Conservation (phyloP, 2,888 invertebrate species). For the Ernsta delagoae region DNA sequence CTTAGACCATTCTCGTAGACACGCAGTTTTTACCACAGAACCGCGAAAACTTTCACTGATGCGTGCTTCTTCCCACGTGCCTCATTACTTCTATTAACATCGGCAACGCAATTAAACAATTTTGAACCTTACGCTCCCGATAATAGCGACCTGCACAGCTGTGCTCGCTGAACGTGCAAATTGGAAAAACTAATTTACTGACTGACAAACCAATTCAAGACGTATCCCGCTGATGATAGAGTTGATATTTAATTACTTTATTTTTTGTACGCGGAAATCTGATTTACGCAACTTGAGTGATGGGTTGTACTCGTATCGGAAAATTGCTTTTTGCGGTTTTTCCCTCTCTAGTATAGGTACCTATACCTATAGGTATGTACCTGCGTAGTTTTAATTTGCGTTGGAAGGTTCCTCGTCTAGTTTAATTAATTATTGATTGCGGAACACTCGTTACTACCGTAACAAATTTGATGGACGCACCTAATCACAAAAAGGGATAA, state of each 20-base stretch:
- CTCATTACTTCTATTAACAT: constrained; percentile 39
- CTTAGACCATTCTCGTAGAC: constrained; percentile 37
- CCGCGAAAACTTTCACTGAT: constrained; percentile 54
- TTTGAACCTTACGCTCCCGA: constrained; percentile 14
- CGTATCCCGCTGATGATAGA: constrained; percentile 4
- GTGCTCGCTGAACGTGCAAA: constrained; percentile 18
- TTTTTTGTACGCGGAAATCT: constrained; percentile 17
- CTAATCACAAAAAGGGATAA: too few species aligned
- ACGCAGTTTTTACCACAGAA: constrained; percentile 49
- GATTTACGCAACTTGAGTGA: constrained; percentile 31
- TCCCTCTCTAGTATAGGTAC: background rate
- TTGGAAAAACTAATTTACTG: constrained; percentile 21
- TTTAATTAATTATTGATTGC: too few species aligned
- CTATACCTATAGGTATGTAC: too few species aligned
- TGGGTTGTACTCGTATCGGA: constrained; percentile 29
- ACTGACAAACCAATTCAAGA: constrained; percentile 8
- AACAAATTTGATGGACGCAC: too few species aligned
- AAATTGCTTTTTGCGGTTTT: constrained; percentile 34
- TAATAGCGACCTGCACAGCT: constrained; percentile 15
- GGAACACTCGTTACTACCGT: too few species aligned
- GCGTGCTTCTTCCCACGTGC: constrained; percentile 51
- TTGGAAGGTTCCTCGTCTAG: too few species aligned
- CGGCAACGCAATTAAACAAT: background rate
- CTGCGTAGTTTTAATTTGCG: too few species aligned
- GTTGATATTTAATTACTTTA: constrained; percentile 3